These are phyloP conservation scores for Pogonocherus hispidulus DNA, from an alignment of 2,888 invertebrate genomes.

Conservation along the genomic window DNA sequence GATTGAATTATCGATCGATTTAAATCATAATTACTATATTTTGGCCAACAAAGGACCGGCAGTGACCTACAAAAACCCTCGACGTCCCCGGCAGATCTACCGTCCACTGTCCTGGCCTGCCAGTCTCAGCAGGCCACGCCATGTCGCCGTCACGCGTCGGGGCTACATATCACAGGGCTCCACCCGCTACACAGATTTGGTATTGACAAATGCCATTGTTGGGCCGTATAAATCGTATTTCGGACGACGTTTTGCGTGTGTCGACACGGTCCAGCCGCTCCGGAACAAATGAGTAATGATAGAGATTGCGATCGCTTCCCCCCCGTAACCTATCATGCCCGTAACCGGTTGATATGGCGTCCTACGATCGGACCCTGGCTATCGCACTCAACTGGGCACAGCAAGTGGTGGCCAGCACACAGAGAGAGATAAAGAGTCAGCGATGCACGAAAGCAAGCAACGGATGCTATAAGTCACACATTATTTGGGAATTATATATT, in stretches of 20 bases:
- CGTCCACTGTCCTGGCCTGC: constrained; percentile 6
- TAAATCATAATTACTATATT: not conserved
- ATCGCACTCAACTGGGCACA: constrained; percentile 40
- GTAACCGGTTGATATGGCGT: constrained; percentile 23
- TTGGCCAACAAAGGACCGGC: not conserved
- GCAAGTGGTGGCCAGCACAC: not conserved
- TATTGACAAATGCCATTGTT: constrained; percentile 67
- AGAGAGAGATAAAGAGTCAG: not conserved
- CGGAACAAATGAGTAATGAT: constrained; percentile 65
- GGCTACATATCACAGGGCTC: constrained; percentile 60
- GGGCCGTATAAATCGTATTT: constrained; percentile 63
- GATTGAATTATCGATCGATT: too few relatives aligned
- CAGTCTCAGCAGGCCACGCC: constrained; percentile 29
- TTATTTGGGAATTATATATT: not conserved
- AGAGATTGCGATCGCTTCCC: constrained; percentile 51
- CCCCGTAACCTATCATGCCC: constrained; percentile 26
- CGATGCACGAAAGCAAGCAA: not conserved
- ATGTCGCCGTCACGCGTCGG: constrained; percentile 58
- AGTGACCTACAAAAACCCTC: not conserved
- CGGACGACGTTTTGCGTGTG: constrained; percentile 65
- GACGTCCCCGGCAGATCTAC: not conserved
- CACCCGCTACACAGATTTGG: constrained; percentile 62
- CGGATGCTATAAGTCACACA: not conserved
- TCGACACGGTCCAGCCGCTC: constrained; percentile 65
- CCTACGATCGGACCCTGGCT: constrained; percentile 24